Conservation (phyloP, 2,113 vertebrate species). For the Ochotona curzoniae region DNA sequence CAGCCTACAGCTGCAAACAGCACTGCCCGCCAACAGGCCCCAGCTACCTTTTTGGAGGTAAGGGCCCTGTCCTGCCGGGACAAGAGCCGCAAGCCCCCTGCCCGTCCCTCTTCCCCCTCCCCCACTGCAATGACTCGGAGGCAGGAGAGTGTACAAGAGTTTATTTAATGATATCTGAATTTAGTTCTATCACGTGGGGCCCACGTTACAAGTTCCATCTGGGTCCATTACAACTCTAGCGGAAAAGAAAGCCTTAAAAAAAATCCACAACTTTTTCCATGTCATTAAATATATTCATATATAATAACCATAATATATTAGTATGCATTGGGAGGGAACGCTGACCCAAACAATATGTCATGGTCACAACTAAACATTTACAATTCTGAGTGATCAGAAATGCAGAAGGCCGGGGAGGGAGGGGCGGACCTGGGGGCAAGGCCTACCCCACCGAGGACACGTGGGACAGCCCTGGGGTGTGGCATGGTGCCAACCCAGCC, state of each 20-base stretch:
- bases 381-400: conserved; percentile 92
- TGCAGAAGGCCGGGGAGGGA: conserved; percentile 2
- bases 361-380: conserved; percentile 95
- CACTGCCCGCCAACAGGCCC: not conserved
- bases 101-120: not conserved
- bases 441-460: not conserved
- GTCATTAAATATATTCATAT: conserved; percentile 99
- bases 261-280: conserved; percentile 94
- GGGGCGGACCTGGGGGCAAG: not conserved
- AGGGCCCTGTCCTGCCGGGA: not conserved
- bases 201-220: conserved; percentile 94
- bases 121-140: conserved; percentile 29
- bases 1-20: not conserved
- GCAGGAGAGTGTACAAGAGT: conserved; percentile 90
- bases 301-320: conserved; percentile 99
- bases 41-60: not conserved
- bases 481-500: not conserved
- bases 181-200: conserved; percentile 94
- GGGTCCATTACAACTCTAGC: conserved; percentile 92
- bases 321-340: conserved; percentile 97
- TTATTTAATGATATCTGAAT: conserved; percentile 96
- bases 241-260: conserved; percentile 80
- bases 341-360: conserved; percentile 90
- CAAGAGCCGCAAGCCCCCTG: not conserved
- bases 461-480: conserved; percentile 45